Conservation (phyloP, 1,140 invertebrate species). For the Eupeodes corollae region DNA sequence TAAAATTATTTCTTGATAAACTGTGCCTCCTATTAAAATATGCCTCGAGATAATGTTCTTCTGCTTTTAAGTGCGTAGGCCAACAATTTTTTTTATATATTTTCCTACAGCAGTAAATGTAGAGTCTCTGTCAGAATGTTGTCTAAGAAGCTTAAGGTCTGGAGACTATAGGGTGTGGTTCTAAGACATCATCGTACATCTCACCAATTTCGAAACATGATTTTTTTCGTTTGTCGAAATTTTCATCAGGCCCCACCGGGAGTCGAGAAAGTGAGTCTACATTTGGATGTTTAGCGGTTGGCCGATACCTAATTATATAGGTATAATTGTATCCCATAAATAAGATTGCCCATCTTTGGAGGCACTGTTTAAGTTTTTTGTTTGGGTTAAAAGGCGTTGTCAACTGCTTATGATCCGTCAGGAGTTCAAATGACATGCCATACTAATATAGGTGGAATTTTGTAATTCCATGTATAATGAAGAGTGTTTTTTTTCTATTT, state of each 20-base stretch:
- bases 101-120: background rate
- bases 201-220: conserved; percentile 10
- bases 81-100: conserved; percentile 4
- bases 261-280: conserved; percentile 1
- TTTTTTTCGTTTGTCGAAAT: conserved; percentile 7
- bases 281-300: conserved; percentile 4
- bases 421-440: too few relatives aligned
- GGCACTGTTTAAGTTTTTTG: conserved; percentile 7
- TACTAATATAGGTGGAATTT: conserved; percentile 39
- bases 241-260: conserved; percentile 1
- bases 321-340: conserved; percentile 7
- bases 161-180: too few relatives aligned
- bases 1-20: background rate
- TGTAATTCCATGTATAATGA: conserved; percentile 36
- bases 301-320: conserved; percentile 5
- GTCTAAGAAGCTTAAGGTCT: conserved; percentile 1
- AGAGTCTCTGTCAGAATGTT: background rate
- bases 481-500: conserved; percentile 35
- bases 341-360: conserved; percentile 6
- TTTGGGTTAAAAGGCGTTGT: conserved; percentile 20
- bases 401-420: conserved; percentile 41
- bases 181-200: too few relatives aligned
- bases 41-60: too few relatives aligned
- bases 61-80: too few relatives aligned
- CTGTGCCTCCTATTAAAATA: conserved; percentile 1